Conservation (phyloP, 2,797 vertebrate genomes). For the Coendou prehensilis region DNA sequence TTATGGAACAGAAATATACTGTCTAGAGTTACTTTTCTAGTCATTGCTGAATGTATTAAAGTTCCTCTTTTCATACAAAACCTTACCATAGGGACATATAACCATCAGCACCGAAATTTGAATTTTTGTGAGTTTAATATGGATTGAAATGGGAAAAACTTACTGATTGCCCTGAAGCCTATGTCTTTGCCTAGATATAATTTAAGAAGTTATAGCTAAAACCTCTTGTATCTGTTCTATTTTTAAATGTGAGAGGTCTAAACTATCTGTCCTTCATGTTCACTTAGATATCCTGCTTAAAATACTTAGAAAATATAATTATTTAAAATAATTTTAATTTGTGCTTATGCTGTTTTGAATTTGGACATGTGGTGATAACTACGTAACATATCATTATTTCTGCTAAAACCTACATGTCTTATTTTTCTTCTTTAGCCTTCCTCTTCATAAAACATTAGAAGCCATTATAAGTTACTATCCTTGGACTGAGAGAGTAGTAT, state of each 20-base stretch:
- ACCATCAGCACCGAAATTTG: slow-evolving; percentile 46
- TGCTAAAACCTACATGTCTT: background rate
- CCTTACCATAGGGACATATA: background rate
- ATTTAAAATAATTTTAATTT: slow-evolving; percentile 55
- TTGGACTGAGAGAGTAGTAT: background rate
- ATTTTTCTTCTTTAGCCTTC: background rate
- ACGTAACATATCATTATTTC: background rate
- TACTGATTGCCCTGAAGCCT: background rate
- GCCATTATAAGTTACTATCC: background rate
- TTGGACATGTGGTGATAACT: background rate
- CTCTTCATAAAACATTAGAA: slow-evolving; percentile 13
- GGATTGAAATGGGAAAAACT: slow-evolving; percentile 48
- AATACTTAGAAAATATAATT: slow-evolving; percentile 45
- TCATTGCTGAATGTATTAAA: background rate
- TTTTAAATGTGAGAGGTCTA: slow-evolving; percentile 12
- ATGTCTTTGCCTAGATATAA: background rate
- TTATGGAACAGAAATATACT: background rate
- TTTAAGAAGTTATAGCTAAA: slow-evolving; percentile 54
- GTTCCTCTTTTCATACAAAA: slow-evolving; percentile 14
- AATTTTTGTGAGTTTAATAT: slow-evolving; percentile 45
- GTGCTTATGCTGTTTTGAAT: background rate
- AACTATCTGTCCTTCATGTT: background rate
- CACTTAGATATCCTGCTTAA: background rate
- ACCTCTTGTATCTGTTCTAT: background rate
- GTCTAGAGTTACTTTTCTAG: background rate